phyloP scores from a whole-genome alignment of 2,797 vertebrate species.

The Cynodonichthys magdalenae region DNA sequence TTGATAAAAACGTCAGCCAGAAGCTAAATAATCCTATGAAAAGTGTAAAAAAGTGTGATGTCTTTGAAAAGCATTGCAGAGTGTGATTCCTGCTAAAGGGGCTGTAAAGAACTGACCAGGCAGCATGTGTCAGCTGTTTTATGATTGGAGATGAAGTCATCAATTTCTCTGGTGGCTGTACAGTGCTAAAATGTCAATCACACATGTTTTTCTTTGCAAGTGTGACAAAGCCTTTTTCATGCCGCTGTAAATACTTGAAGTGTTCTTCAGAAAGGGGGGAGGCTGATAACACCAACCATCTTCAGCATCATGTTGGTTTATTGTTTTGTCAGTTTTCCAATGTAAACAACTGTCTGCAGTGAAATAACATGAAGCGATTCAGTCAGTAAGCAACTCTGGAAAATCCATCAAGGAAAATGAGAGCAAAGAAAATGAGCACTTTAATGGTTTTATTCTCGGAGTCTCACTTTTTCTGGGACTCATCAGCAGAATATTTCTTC shows the following conservation, averaged over 20 bases:
- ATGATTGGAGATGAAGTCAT: background rate
- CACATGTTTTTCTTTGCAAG: background rate
- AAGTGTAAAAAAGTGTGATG: background rate
- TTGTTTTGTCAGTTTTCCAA: background rate
- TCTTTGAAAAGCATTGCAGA: background rate
- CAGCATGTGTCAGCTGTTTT: too few species aligned
- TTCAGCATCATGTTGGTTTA: background rate
- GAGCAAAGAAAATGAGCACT: background rate
- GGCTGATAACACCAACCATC: background rate
- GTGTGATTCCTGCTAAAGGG: background rate
- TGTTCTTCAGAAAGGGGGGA: background rate
- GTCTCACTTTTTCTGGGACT: slow-evolving; percentile 2
- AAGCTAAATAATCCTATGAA: background rate
- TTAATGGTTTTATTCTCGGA: background rate
- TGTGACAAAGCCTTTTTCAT: background rate
- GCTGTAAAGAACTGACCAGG: background rate
- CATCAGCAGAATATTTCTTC: background rate
- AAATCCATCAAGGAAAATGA: slow-evolving; percentile 10
- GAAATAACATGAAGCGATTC: background rate
- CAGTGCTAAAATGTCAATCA: background rate
- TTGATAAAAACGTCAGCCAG: too few species aligned
- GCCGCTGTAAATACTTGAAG: background rate
- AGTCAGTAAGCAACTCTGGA: background rate
- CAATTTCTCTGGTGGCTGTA: background rate
- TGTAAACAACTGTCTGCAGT: slow-evolving; percentile 1